phyloP scores from a whole-genome alignment of 2,888 invertebrate species.

The Rhingia campestris region DNA sequence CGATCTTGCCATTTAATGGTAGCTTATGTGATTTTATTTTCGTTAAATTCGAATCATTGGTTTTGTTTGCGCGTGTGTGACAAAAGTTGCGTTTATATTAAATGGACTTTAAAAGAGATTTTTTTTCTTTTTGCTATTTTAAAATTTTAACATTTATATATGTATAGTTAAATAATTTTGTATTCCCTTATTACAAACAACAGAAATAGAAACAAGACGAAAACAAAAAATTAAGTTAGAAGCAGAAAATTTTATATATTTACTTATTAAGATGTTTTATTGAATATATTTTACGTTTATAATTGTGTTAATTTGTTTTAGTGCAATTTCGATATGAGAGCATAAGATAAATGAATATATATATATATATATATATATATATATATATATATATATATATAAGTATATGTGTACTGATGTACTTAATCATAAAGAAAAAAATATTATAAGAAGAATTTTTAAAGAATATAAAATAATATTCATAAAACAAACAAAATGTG shows the following conservation, averaged over 20 bases:
- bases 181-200: conserved; percentile 4
- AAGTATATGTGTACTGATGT: background rate
- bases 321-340: conserved; percentile 57
- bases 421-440: conserved; percentile 5
- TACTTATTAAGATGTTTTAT: conserved; percentile 51
- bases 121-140: conserved; percentile 9
- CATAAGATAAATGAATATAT: conserved; percentile 11
- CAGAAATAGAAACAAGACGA: too few relatives aligned
- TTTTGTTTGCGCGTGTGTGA: conserved; percentile 21
- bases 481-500: conserved; percentile 1
- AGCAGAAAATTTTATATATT: conserved; percentile 39
- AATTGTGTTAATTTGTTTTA: conserved; percentile 64
- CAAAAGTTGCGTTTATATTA: conserved; percentile 68
- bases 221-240: conserved; percentile 13
- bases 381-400: background rate
- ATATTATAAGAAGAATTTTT: conserved; percentile 13
- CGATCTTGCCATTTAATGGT: conserved; percentile 68
- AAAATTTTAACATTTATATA: background rate
- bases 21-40: conserved; percentile 59
- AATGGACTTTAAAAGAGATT: conserved; percentile 50
- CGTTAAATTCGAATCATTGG: conserved; percentile 30
- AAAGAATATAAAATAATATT: conserved; percentile 14
- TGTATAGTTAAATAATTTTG: conserved; percentile 14
- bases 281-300: conserved; percentile 31
- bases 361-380: conserved; percentile 1